Base-by-base conservation (phyloP, 1,140 invertebrate species). In the Hycleus phaleratus region DNA sequence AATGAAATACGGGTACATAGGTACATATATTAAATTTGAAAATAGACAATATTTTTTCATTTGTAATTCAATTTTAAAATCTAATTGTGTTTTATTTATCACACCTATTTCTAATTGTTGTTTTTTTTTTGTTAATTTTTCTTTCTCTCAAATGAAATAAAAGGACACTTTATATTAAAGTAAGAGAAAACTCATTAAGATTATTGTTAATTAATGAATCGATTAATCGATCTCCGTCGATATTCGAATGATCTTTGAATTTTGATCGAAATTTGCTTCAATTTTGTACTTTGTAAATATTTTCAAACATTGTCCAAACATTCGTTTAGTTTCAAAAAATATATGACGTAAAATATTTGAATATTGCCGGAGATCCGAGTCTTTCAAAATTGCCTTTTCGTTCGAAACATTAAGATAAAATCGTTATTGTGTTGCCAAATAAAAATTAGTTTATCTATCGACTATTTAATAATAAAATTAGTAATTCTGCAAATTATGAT, bases 11-110 rank as follows among this genome's bases (percentile, higher is more conserved):
- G 51, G 38, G 43, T 54, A 57, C 55, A 53, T 57, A 44, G 49
- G 51, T 51, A 61, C 49, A 61, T 57, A 48, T 59, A 55, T 61
- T 57, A 57, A 61, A 57, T 57, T 61, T 53, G 54, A 57, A 61
- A 61, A 61, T 57, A 52, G 59, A 61, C 45, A 52, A 26, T 49
- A 45, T 57, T 57, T 56, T 53, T 56, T 56, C 49, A 53, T 52
- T 44, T 60, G 42, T 48, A 49, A 44, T 49, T 61, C 53, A 39
- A 39, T 61, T 47, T 51, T 48, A 50, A 57, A 38, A 49, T 54
- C 55, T 61, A 61, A 42, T 61, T 44, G 47, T 58, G 56, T 58
- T 58, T 56, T 26, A 32, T 32, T 50, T 58, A 53, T 59, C 42
- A 47, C 49, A 59, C 49, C 57, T 59, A 50, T 53, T 46, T 51